Percentiles rank a stretch among this genome's conserved stretches.
Evolutionary conservation across 2,113 vertebrate species (phyloP).

Genomic region (Edolisoma coerulescens): DNA sequence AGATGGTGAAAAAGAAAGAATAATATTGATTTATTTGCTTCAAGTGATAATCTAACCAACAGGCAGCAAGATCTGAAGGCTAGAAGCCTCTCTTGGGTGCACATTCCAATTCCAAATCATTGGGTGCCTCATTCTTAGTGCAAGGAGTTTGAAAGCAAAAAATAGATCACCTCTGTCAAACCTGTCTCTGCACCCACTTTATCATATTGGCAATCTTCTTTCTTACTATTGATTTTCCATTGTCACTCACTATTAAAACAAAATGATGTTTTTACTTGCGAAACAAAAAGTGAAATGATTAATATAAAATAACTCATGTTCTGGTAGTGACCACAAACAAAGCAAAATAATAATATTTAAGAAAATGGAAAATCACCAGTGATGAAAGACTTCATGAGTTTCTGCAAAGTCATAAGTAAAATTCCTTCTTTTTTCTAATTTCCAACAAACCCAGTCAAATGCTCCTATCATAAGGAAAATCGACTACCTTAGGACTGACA

Average conservation of each 20-base stretch:
- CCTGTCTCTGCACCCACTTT: background rate
- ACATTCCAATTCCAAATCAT: background rate
- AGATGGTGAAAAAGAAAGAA: background rate
- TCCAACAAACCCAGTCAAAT: background rate
- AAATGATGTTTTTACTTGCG: constrained; percentile 18
- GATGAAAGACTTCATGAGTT: background rate
- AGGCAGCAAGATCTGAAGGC: background rate
- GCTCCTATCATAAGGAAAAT: background rate
- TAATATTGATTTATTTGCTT: background rate
- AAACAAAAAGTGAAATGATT: constrained; percentile 8
- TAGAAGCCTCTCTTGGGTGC: background rate
- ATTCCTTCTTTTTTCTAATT: background rate
- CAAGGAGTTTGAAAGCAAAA: constrained; percentile 15
- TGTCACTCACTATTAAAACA: constrained; percentile 26
- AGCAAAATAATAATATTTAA: background rate
- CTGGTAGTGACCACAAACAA: background rate
- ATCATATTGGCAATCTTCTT: constrained; percentile 30
- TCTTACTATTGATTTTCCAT: constrained; percentile 25
- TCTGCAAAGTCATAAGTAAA: background rate
- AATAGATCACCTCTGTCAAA: constrained; percentile 35
- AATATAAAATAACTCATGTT: background rate
- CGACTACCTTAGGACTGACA: background rate
- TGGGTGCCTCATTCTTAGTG: background rate
- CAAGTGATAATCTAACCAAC: background rate
- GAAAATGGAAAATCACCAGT: background rate